Base-by-base conservation (phyloP, 2,797 vertebrate genomes). In the Onychomys leucogaster region DNA sequence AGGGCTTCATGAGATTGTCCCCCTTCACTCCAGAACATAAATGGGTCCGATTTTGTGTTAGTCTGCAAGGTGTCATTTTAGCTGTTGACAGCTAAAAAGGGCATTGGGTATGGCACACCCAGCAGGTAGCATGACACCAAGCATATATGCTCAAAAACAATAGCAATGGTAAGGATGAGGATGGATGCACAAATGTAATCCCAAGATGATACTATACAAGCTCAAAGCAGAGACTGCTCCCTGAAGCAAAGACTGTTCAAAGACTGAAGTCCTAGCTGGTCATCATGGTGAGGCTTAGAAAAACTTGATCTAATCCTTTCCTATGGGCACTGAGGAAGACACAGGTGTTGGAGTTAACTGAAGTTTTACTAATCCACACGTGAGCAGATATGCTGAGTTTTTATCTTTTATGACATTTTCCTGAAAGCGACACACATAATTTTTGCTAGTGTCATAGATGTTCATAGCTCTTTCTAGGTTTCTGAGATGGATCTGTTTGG, bases 181-280 rank as follows among this genome's bases (percentile, higher is more conserved):
- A 61, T 94, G 57, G 13, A 59, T 3, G 6, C 27, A 6, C 21
- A 3, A 16, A 19, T 1, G 67, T 23, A 46, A 32, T 32, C 9
- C 0, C 1, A 1, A 6, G 25, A 49, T 52, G 6, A 16, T 80
- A 0, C 0, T n/a, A 43, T 5, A n/a, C 11, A 59, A 3, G 23
- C 32, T 1, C 19, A 77, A 37, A 63, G 23, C 5, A 80, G 7
- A 88, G 9, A 17, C 12, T 94, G 0, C 1, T 55, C 3, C 21
- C 29, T 4, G 2, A 13, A 80, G 21, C 5, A 75, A 83, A 55
- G 52, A 55, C 14, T 55, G 52, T 55, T 55, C 52, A 55, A 55
- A 55, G 52, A 14, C 14, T 55, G 52, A 55, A 61, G 8, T 0
- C 10, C 17, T 17, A 59, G n/a, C 23, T 34, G 9, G 75, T 25